A percentile compares a stretch with the other conserved stretches of the same genome.
phyloP scores from a whole-genome alignment of 2,888 invertebrate species.

The Thymelicus lineola region DNA sequence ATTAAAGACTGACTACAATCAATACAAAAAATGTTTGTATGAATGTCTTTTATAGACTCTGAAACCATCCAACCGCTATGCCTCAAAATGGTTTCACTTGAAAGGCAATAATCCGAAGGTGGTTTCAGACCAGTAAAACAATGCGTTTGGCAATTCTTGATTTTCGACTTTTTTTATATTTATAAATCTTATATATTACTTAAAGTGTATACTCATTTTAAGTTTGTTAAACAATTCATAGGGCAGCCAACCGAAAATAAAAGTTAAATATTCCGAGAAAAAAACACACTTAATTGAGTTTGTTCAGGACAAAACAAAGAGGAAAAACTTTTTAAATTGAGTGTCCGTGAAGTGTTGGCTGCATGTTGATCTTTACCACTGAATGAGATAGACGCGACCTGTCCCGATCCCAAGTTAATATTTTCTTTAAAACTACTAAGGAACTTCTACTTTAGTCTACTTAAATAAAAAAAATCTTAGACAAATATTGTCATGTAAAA shows the following conservation, averaged over 20 bases:
- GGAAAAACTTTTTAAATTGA: conserved; percentile 82
- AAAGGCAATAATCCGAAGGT: too few relatives aligned
- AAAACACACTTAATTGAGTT: conserved; percentile 83
- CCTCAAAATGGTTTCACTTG: too few relatives aligned
- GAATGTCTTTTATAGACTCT: too few relatives aligned
- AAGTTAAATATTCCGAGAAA: conserved; percentile 75
- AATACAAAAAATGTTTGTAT: too few relatives aligned
- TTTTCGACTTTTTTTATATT: too few relatives aligned
- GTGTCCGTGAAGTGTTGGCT: conserved; percentile 82
- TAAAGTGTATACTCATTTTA: neutral
- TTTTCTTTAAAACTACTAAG: conserved; percentile 62
- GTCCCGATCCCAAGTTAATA: conserved; percentile 67
- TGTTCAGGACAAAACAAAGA: conserved; percentile 85
- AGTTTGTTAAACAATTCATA: neutral
- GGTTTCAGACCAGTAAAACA: too few relatives aligned
- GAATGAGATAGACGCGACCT: conserved; percentile 50
- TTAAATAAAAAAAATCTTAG: neutral
- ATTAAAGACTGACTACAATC: too few relatives aligned
- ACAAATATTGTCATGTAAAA: neutral
- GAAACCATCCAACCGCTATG: too few relatives aligned
- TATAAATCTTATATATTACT: too few relatives aligned
- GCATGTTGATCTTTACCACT: conserved; percentile 82
- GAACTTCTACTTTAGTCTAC: neutral
- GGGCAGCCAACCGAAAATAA: conserved; percentile 6
- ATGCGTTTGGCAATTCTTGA: too few relatives aligned